Percentiles rank a stretch among this genome's conserved stretches.
Evolutionary conservation across 2,888 invertebrate genomes (phyloP).

Genomic region (Eumerus sabulonum): DNA sequence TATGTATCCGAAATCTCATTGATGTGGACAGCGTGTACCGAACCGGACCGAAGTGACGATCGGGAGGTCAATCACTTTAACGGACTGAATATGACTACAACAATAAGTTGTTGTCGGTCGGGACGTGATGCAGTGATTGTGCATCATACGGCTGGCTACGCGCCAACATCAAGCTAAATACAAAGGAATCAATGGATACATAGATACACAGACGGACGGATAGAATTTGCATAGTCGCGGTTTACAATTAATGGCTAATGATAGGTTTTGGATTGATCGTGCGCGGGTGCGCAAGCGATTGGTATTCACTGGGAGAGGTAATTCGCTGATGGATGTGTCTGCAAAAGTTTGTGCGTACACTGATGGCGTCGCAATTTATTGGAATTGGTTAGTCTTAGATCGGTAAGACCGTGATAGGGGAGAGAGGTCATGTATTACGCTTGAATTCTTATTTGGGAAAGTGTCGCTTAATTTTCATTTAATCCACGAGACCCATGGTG

Average conservation of each 20-base stretch:
- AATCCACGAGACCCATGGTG: slow-evolving; percentile 28
- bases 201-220: no score
- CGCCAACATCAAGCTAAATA: not conserved
- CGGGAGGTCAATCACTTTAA: slow-evolving; percentile 27
- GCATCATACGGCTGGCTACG: slow-evolving; percentile 26
- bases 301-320: slow-evolving; percentile 36
- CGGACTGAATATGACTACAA: no score
- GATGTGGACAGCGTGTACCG: not conserved
- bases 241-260: slow-evolving; percentile 55
- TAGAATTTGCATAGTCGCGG: slow-evolving; percentile 38
- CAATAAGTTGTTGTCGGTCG: no score
- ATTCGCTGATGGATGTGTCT: slow-evolving; percentile 39
- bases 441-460: slow-evolving; percentile 65
- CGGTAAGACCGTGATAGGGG: not conserved
- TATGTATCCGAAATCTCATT: not conserved
- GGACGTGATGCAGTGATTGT: slow-evolving; percentile 6
- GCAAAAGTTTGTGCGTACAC: slow-evolving; percentile 19
- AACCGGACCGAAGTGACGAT: not conserved
- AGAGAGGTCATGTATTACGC: slow-evolving; percentile 45
- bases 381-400: slow-evolving; percentile 21
- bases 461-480: slow-evolving; percentile 64
- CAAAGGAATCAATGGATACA: no score
- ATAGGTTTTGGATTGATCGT: slow-evolving; percentile 19
- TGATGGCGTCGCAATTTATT: slow-evolving; percentile 46
- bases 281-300: slow-evolving; percentile 33